Base-by-base conservation (phyloP, 2,888 invertebrate species). In the Oscheius onirici region DNA sequence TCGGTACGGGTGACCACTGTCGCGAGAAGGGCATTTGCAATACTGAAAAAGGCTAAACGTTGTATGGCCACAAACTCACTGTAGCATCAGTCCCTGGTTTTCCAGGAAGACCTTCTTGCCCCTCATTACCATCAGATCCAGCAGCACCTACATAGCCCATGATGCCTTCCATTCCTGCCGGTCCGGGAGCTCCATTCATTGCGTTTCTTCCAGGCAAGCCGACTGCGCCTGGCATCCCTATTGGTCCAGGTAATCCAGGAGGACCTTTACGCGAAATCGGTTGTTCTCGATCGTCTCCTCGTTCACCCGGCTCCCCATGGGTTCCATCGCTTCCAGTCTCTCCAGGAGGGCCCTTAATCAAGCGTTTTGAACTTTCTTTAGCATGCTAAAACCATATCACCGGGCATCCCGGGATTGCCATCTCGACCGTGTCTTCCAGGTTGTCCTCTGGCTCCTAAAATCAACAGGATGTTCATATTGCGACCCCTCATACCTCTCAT, bases 1-100 rank as follows among this genome's bases (percentile, higher is more conserved):
- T 24, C 10, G 51, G 24, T 15, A 51, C 15, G 55, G 13, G n/a
- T 26, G 13, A 15, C n/a, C 17, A n/a, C 49, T 49, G n/a, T 68
- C 69, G 13, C 76, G 61, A 51, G 55, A 58, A 41, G 78, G 76
- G 24, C 78, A 76, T 34, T 74, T 71, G 68, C 76, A 78, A 52
- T 78, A 78, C 3, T 75, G 75, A 13, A 58, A 40, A 43, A 8
- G 8, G 34, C 8, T 34, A 8, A 46, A 46, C 2, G 20, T n/a
- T 26, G 40, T 34, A 3, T 34, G 34, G 8, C 8, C 8, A 8
- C 5, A 34, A 34, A 34, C 34, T 8, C 41, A 58, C 58, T 20
- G 63, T 63, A 3, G 74, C 78, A 70, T 78, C 78, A 1, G 51
- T 73, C 17, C 78, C 78, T 1, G 71, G 73, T 13, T 66, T 58